Evolutionary conservation across 2,113 vertebrate genomes (phyloP), one percentile per base, ranked within the genome.

Genomic region (Regulus satrapa): DNA sequence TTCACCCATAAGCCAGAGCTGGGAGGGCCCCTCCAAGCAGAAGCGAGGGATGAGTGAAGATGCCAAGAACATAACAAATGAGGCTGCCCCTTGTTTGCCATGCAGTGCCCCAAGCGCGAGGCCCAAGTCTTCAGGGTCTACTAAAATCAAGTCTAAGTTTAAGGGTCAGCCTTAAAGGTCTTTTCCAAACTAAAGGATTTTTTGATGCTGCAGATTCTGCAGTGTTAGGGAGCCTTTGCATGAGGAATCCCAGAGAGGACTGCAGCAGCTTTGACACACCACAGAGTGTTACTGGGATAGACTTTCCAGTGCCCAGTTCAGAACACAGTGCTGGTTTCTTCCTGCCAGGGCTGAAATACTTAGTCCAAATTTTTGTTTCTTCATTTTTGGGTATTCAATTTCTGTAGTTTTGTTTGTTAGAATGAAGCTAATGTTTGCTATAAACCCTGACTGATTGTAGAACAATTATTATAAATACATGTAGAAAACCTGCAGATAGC

Each of bases 1-100:
- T n/a, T n/a, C n/a, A n/a, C n/a, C 38, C 29, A 12, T 21, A 7
- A 3, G 9, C 20, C 0, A 7, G 45, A 10, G 41, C 74, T 48
- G 41, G 55, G n/a, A 71, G 36, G 21, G 19, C 40, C 56, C 31
- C 29, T 40, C 20, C 28, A 48, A 31, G 23, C 3, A 14, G 45
- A 3, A n/a, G 6, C 12, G 38, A 64, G 52, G 38, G 46, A 9
- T 63, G n/a, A 67, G 43, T 18, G 55, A 43, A 34, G 52, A 5
- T 26, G 14, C 62, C 18, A 28, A 34, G 36, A 25, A 38, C 2
- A 0, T 15, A 52, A 18, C 21, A 32, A 34, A 16, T 0, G 4
- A 38, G 10, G 24, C 14, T 5, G 29, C 25, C 25, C 46, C 1
- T 0, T 29, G 9, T 77, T 85, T 73, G 21, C 41, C 29, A 3